Evolutionary conservation across 2,113 vertebrate species (phyloP), one percentile per base, ranked within the genome.

Genomic region (Syngnathus floridae): DNA sequence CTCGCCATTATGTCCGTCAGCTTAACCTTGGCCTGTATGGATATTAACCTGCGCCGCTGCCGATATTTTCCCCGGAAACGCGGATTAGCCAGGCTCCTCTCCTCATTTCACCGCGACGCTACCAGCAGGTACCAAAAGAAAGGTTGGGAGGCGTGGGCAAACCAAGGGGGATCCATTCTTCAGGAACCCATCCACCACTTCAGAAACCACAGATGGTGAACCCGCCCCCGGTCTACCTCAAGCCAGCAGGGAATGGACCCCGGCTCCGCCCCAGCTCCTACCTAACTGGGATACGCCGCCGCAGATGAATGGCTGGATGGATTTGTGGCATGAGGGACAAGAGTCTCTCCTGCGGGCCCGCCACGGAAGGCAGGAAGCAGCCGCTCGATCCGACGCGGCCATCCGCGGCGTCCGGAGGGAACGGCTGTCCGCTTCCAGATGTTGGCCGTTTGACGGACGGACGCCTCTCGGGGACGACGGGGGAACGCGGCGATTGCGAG

Each of bases 381-480:
- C 76, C 73, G 68, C 76, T 58, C 49, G 57, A 66, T 74, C 71
- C 76, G 78, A 75, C 56, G 52, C 41, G 79, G 69, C 71, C 65
- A 79, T 77, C 57, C 64, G 59, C 83, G 57, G 67, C 16, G 40
- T 79, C 84, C 78, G 51, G 48, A 31, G 81, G 85, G 78, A 70
- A 64, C 40, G 64, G 64, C 72, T 71, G 77, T 71, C 80, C 79
- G 60, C 65, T 65, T 79, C 80, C 84, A 84, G 81, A 84, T 86
- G 81, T 75, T 79, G 66, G 73, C 61, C 51, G 52, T 64, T 43
- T 41, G 68, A 75, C 65, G 79, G 79, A 77, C 64, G 76, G 76
- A 76, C 52, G 61, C 41, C 22, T 26, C 22, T 6, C 58, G 74
- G 78, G 73, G 73, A 55, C 5, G 1, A 17, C 46, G 66, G 54